These are phyloP conservation scores for Asobara japonica DNA, from an alignment of 1,140 invertebrate species.

Conservation along the genomic window DNA sequence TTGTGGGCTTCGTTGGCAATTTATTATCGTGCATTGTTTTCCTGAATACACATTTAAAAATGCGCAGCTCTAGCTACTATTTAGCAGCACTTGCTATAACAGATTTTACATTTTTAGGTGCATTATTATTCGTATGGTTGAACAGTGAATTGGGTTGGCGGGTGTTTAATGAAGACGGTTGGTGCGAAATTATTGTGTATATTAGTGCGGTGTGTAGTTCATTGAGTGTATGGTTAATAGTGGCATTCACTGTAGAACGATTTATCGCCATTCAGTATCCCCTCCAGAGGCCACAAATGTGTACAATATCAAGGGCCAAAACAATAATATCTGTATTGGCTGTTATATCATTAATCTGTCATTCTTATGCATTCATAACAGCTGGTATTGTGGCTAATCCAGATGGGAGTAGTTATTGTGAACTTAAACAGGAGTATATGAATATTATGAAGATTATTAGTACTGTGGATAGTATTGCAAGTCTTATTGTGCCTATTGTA, in stretches of 20 bases:
- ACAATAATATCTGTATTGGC: slow-evolving; percentile 65
- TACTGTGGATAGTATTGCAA: slow-evolving; percentile 69
- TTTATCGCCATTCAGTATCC: slow-evolving; percentile 76
- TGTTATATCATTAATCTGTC: slow-evolving; percentile 60
- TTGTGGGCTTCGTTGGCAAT: slow-evolving; percentile 69
- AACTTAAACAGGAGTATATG: slow-evolving; percentile 61
- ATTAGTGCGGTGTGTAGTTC: slow-evolving; percentile 70
- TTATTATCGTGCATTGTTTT: slow-evolving; percentile 70
- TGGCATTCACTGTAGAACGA: slow-evolving; percentile 74
- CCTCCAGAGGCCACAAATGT: slow-evolving; percentile 71
- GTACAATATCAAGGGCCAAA: slow-evolving; percentile 71
- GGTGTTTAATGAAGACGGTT: slow-evolving; percentile 67
- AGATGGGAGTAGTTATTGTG: slow-evolving; percentile 62
- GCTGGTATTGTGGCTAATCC: slow-evolving; percentile 57
- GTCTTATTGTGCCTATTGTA: slow-evolving; percentile 68
- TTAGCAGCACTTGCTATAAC: slow-evolving; percentile 69
- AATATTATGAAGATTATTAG: slow-evolving; percentile 67
- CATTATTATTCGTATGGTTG: slow-evolving; percentile 68
- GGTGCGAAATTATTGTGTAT: slow-evolving; percentile 71
- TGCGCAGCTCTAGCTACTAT: slow-evolving; percentile 71
- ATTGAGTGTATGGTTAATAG: slow-evolving; percentile 71
- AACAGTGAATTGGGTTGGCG: slow-evolving; percentile 64
- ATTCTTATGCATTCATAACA: slow-evolving; percentile 68
- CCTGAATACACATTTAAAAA: slow-evolving; percentile 67
- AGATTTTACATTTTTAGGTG: slow-evolving; percentile 68